Evolutionary conservation across 2,797 vertebrate species (phyloP), one percentile per base, ranked within the genome.

Genomic region (Pachyuromys duprasi): DNA sequence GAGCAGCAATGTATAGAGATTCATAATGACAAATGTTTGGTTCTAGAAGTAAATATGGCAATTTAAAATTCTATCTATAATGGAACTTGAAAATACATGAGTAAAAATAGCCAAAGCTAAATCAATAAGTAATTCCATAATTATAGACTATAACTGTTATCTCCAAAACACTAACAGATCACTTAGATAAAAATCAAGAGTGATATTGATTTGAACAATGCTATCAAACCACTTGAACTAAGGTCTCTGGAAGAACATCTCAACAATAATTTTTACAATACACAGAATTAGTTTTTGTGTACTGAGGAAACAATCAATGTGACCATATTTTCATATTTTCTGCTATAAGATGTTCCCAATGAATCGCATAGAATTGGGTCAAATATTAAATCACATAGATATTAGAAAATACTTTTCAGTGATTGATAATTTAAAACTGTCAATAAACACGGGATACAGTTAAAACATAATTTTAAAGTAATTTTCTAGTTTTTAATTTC

Each of bases 51-150:
- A 90, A 83, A 28, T 28, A 31, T n/a, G 53, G 45, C 28, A 55
- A 92, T 63, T 36, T 28, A 49, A 90, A 82, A 49, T 86, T 76
- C 33, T 75, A 87, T 90, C 78, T 78, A 82, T 22, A 87, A 20
- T 28, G 75, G 18, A 17, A 62, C 2, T 84, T 83, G 22, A 63
- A 91, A 67, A 74, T 70, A 60, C 7, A 18, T 45, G 36, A 86
- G 26, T 67, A 17, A 75, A 88, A 78, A 55, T 55, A 60, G 13
- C 33, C 6, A 79, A 79, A 91, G 57, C 8, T 55, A 76, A 90
- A 86, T n/a, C n/a, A 8, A 78, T 80, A 70, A 4, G 42, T 31
- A 65, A 95, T 83, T 87, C n/a, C 5, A 83, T 7, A 91, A 57
- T n/a, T 69, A 8, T 22, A 92, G n/a, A 83, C 45, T 72, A 82